Base-by-base conservation (phyloP, 2,113 vertebrate species). In the Phylloscopus whistleri region DNA sequence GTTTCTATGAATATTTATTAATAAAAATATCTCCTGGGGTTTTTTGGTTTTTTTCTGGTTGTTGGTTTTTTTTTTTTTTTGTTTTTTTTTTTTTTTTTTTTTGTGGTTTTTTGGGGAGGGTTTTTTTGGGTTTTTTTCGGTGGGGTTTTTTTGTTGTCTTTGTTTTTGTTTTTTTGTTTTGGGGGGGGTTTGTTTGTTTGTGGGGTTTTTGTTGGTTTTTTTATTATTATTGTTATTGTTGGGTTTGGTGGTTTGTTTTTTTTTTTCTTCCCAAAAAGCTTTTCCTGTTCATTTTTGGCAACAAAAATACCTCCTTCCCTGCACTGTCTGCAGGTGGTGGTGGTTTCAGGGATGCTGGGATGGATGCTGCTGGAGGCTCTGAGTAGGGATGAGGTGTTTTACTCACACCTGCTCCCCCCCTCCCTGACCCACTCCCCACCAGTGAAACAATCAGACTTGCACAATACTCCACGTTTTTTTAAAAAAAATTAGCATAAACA, bases 381-480 rank as follows among this genome's bases (percentile, higher is more conserved):
- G 62, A 69, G 87, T 44, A n/a, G 43, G 68, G 73, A 39, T 10
- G 5, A 2, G 21, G 11, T 5, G 55, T 21, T 86, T 55, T 1
- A 23, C 67, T 22, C 43, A 23, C 7, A 5, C 24, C 64, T n/a
- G 17, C 46, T 63, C 60, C 68, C 27, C 35, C 21, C 12, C 12
- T 48, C 20, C 48, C 7, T 44, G 60, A 28, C 15, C 16, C 76
- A 4, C 24, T 30, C 64, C 63, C 74, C 79, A 35, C 56, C 6
- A 44, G 9, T 27, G 75, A 77, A 81, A 67, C 48, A 11, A 44
- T 37, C 33, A 72, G 31, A 46, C 7, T 6, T 4, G 27, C 19
- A 26, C 72, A 41, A 27, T 0, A 21, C 3, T 52, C 44, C 43
- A 15, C 2, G 1, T 63, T 49, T 44, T 20, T 0, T 6, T 16